These are phyloP conservation scores for Plusia festucae DNA, from an alignment of 2,888 invertebrate species.

Conservation along the genomic window DNA sequence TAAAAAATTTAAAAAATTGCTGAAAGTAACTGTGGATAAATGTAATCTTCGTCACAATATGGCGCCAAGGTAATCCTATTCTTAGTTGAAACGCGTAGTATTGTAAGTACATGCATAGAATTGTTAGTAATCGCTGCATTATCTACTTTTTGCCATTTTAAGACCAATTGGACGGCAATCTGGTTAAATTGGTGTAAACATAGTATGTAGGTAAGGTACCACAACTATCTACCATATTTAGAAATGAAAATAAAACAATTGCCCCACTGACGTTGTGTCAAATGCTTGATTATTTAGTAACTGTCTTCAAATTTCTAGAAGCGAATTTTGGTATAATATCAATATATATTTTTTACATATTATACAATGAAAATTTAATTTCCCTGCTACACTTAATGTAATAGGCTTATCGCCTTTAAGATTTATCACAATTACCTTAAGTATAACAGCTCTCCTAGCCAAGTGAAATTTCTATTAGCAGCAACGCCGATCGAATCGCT, in stretches of 20 bases:
- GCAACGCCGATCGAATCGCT: no score
- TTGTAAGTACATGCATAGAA: no score
- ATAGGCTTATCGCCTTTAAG: constrained; percentile 19
- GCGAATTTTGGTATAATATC: constrained; percentile 1
- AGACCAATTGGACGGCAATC: not conserved
- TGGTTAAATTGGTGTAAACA: not conserved
- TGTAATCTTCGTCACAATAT: no score
- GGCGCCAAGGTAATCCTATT: no score
- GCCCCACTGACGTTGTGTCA: not conserved
- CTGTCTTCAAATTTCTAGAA: not conserved
- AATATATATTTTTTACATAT: constrained; percentile 1
- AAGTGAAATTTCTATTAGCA: no score
- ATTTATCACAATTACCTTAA: constrained; percentile 56
- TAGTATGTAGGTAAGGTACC: not conserved
- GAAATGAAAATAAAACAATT: no score
- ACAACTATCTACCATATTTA: no score
- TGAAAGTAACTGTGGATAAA: no score
- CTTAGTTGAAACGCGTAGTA: no score
- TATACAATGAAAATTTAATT: constrained; percentile 52
- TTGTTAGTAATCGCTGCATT: not conserved
- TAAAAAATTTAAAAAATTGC: no score
- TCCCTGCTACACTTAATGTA: constrained; percentile 32
- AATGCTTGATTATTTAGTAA: not conserved
- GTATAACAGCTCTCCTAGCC: no score
- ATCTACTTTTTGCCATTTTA: not conserved